Conservation (phyloP, 2,888 invertebrate species). For the Ormia ochracea region DNA sequence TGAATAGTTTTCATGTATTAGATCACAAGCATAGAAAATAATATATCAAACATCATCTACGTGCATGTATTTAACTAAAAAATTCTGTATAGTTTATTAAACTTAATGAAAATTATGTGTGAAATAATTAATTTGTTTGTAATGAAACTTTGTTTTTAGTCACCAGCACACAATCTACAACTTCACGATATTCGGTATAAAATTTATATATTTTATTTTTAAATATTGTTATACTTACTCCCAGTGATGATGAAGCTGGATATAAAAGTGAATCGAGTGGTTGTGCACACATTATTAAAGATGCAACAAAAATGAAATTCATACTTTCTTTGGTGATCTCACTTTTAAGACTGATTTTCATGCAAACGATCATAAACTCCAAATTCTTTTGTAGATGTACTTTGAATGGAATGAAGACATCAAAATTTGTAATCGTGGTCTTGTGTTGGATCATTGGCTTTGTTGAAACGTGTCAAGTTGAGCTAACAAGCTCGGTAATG, state of each 20-base stretch:
- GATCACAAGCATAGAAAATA: no score
- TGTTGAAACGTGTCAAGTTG: slow-evolving; percentile 5
- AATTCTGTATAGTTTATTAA: no score
- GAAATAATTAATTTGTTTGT: no score
- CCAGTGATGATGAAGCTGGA: slow-evolving; percentile 65
- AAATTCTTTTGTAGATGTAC: neutral
- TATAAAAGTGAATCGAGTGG: slow-evolving; percentile 60
- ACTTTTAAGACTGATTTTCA: slow-evolving; percentile 3
- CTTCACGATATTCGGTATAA: no score
- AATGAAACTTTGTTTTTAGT: no score
- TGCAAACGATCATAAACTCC: neutral
- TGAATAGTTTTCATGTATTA: no score
- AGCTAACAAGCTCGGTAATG: slow-evolving; percentile 19
- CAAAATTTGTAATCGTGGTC: neutral
- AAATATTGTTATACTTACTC: slow-evolving; percentile 60
- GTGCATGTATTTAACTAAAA: no score
- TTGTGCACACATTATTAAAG: neutral
- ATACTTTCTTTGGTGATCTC: slow-evolving; percentile 1
- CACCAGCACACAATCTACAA: no score
- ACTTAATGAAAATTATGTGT: no score
- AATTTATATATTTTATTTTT: no score
- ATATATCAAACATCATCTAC: no score
- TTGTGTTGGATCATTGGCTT: neutral
- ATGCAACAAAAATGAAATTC: neutral
- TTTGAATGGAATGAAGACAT: slow-evolving; percentile 19